A percentile compares a stretch with the other conserved stretches of the same genome.
phyloP scores from a whole-genome alignment of 2,113 vertebrate genomes.

The Fulica atra region DNA sequence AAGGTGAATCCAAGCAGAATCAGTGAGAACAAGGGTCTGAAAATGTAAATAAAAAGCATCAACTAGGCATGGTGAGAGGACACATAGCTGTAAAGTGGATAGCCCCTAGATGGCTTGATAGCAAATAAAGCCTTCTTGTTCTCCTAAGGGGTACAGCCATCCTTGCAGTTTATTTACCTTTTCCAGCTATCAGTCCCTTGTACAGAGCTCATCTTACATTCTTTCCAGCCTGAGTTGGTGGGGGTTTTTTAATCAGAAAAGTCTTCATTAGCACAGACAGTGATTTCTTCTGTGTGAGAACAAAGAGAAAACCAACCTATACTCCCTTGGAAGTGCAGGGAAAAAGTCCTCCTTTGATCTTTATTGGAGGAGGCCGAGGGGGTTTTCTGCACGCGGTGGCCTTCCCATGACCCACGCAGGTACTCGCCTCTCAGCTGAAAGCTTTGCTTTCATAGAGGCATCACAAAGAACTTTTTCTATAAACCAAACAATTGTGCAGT shows the following conservation, averaged over 20 bases:
- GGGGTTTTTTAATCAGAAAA: not conserved
- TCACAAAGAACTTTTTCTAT: not conserved
- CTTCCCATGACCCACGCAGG: not conserved
- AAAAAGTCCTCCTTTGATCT: not conserved
- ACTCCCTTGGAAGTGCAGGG: not conserved
- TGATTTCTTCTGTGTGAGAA: not conserved
- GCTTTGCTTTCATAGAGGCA: not conserved
- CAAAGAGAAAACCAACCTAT: not conserved
- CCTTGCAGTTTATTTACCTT: not conserved
- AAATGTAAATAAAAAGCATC: not conserved
- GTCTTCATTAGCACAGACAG: not conserved
- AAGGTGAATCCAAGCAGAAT: not conserved
- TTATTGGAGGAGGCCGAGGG: not conserved
- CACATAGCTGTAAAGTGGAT: not conserved
- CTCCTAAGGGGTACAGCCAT: not conserved
- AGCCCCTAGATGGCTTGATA: not conserved
- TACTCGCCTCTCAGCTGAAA: not conserved
- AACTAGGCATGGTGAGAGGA: not conserved
- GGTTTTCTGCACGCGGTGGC: not conserved
- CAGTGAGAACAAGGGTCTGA: not conserved
- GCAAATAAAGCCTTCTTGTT: not conserved
- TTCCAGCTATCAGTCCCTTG: not conserved
- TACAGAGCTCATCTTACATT: not conserved
- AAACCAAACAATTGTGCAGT: not conserved
- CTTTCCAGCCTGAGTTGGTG: not conserved